phyloP scores from a whole-genome alignment of 2,113 vertebrate species.

The Scomber colias region DNA sequence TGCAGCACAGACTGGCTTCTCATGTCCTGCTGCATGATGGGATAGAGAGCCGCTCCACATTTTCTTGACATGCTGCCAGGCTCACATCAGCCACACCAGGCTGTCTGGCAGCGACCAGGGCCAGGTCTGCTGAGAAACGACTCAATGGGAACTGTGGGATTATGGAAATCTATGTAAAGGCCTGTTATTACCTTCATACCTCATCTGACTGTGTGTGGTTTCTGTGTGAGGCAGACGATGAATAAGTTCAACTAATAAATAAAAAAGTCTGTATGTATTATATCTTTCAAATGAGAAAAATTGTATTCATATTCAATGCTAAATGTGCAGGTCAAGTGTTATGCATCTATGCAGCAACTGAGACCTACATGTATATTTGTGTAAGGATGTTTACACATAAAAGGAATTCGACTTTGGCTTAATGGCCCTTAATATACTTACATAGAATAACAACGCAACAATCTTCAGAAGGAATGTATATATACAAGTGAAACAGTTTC shows the following conservation, averaged over 20 bases:
- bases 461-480: no score
- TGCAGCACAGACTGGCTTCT: slow-evolving; percentile 65
- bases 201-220: slow-evolving; percentile 48
- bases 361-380: no score
- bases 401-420: no score
- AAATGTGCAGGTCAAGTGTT: no score
- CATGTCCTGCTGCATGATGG: slow-evolving; percentile 64
- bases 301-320: not conserved
- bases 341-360: no score
- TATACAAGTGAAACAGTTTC: no score
- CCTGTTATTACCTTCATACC: slow-evolving; percentile 23
- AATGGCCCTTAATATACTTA: no score
- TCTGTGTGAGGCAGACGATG: slow-evolving; percentile 17
- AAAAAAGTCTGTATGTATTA: slow-evolving; percentile 3
- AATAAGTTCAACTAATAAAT: slow-evolving; percentile 16
- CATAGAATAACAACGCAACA: no score
- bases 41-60: slow-evolving; percentile 44
- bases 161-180: slow-evolving; percentile 34
- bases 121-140: slow-evolving; percentile 27
- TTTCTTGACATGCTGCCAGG: slow-evolving; percentile 63
- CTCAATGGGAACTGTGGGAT: slow-evolving; percentile 46
- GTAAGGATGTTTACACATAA: no score
- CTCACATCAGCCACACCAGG: slow-evolving; percentile 48
- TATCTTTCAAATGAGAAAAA: not conserved
- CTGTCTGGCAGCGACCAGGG: slow-evolving; percentile 41